A percentile compares a stretch with the other conserved stretches of the same genome.
Conservation (phyloP, 2,797 vertebrate species). For the Micrastur ruficollis region DNA sequence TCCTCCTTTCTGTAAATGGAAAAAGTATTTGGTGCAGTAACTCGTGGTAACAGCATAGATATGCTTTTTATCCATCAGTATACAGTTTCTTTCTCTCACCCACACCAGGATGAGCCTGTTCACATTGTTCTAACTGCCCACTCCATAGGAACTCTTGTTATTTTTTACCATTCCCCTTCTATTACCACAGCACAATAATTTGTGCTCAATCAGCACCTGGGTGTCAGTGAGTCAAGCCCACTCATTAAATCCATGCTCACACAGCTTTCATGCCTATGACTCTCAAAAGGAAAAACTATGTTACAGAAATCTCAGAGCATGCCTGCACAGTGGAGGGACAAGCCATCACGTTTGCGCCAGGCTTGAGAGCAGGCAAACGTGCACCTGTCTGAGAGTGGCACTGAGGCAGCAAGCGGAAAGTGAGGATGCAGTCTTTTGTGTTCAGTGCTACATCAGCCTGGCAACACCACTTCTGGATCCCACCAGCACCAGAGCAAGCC, state of each 20-base stretch:
- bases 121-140: not conserved
- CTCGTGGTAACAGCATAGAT: not conserved
- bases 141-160: not conserved
- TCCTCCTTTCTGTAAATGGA: not conserved
- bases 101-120: not conserved
- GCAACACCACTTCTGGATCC: not conserved
- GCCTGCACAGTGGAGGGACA: not conserved
- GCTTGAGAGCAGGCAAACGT: accelerated
- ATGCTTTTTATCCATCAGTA: not conserved
- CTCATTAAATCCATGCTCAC: not conserved
- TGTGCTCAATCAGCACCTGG: not conserved
- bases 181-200: not conserved
- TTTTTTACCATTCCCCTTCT: not conserved
- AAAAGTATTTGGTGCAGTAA: not conserved
- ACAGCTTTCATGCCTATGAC: not conserved
- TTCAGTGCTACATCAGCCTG: not conserved
- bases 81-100: not conserved
- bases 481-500: accelerated
- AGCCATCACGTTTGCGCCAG: not conserved
- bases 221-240: not conserved
- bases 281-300: not conserved
- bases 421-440: not conserved
- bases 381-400: accelerated
- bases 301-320: not conserved
- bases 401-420: accelerated